Conservation (phyloP, 2,888 invertebrate species). For the Heliconius aoede region DNA sequence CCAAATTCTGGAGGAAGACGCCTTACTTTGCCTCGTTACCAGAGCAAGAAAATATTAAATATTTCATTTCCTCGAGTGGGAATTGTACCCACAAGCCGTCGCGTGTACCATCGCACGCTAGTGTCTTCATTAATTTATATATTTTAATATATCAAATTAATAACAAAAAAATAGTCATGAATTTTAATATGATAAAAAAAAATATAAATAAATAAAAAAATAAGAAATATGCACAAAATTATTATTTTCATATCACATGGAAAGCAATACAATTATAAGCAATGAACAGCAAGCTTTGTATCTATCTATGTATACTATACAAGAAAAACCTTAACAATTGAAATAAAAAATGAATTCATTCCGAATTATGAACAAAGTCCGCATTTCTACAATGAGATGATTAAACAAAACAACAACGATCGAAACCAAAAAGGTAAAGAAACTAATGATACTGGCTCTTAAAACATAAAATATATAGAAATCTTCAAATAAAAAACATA, state of each 20-base stretch:
- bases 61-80: too few species aligned
- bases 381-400: conserved; percentile 49
- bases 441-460: conserved; percentile 46
- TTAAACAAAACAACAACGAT: conserved; percentile 46
- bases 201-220: neutral
- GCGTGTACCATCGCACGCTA: too few species aligned
- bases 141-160: neutral
- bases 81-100: too few species aligned
- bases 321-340: conserved; percentile 20
- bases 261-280: conserved; percentile 36
- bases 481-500: conserved; percentile 44
- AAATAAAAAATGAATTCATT: conserved; percentile 35
- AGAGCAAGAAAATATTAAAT: too few species aligned
- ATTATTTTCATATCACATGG: conserved; percentile 44
- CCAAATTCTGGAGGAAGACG: too few species aligned
- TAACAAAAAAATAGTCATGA: neutral
- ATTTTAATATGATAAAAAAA: neutral
- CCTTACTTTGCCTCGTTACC: too few species aligned
- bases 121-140: too few species aligned
- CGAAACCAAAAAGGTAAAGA: conserved; percentile 48
- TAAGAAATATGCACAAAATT: neutral
- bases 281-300: conserved; percentile 40
- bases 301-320: conserved; percentile 4
- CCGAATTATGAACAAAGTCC: conserved; percentile 26
- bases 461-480: conserved; percentile 47